Conservation (phyloP, 2,797 vertebrate species). For the Gallinago nigripennis region DNA sequence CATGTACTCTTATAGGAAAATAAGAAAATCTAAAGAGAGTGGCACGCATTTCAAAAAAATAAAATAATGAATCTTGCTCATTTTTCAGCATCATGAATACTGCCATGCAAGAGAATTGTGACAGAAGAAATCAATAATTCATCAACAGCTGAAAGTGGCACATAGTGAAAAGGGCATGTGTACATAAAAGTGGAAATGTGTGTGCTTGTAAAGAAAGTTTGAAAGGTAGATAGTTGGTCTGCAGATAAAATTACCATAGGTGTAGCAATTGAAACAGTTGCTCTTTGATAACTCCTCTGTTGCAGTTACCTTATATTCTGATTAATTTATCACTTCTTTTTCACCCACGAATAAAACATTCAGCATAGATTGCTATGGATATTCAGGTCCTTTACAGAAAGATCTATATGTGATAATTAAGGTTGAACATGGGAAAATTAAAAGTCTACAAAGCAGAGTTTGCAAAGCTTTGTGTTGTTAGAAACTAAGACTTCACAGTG, state of each 20-base stretch:
- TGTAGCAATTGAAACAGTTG: background rate
- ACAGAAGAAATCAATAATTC: conserved; percentile 50
- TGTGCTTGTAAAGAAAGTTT: background rate
- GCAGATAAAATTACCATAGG: conserved; percentile 11
- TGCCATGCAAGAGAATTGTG: conserved; percentile 45
- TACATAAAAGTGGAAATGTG: conserved; percentile 19
- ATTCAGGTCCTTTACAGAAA: background rate
- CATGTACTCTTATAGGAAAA: conserved; percentile 2
- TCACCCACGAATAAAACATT: background rate
- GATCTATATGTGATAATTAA: background rate
- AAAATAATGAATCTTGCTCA: conserved; percentile 6
- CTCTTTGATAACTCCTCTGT: background rate
- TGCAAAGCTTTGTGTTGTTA: conserved; percentile 6
- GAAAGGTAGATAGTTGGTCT: background rate
- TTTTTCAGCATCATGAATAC: conserved; percentile 22
- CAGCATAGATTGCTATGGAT: background rate
- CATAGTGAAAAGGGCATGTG: conserved; percentile 20
- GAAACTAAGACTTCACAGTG: conserved; percentile 29
- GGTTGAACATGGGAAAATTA: background rate
- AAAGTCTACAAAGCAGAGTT: conserved; percentile 2
- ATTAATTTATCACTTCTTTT: background rate
- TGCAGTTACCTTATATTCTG: background rate
- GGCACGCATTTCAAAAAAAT: background rate
- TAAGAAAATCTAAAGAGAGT: conserved; percentile 14
- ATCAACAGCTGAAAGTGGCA: conserved; percentile 47